These are phyloP conservation scores for Karalla daura DNA, from an alignment of 2,797 vertebrate genomes.

Conservation along the genomic window DNA sequence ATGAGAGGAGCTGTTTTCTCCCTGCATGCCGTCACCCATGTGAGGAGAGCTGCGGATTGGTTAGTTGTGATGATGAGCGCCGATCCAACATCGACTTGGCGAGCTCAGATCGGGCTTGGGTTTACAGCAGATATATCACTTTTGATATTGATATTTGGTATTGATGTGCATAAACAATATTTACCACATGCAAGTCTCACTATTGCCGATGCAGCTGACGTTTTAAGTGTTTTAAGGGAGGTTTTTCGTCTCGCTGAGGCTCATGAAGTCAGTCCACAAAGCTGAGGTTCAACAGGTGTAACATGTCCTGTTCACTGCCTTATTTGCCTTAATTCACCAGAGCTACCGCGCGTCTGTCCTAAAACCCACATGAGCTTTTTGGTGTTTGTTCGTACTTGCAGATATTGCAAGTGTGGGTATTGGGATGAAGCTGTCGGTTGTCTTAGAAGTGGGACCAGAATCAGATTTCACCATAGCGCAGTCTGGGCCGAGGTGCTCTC, in stretches of 20 bases:
- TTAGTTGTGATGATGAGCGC: no score
- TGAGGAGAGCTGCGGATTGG: no score
- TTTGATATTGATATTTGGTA: not conserved
- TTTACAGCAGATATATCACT: constrained; percentile 2
- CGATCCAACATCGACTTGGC: no score
- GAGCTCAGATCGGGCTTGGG: no score
- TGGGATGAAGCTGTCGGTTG: not conserved
- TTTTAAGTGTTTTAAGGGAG: no score
- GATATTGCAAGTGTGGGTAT: no score
- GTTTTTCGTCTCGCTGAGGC: constrained; percentile 16
- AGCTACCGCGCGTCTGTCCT: not conserved
- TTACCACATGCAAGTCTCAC: not conserved
- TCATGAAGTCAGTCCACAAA: constrained; percentile 22
- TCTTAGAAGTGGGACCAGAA: not conserved
- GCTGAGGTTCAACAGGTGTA: not conserved
- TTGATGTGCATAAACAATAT: not conserved
- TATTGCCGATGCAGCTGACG: constrained; percentile 1
- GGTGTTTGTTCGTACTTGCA: not conserved
- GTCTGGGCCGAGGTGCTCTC: not conserved
- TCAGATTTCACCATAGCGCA: not conserved
- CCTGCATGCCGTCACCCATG: no score
- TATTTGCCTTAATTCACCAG: not conserved
- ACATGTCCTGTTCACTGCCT: not conserved
- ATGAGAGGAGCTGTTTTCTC: no score
- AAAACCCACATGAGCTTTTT: not conserved